Percentiles rank a stretch among this genome's conserved stretches.
phyloP scores from a whole-genome alignment of 2,888 invertebrate species.

The Atrina japonica region DNA sequence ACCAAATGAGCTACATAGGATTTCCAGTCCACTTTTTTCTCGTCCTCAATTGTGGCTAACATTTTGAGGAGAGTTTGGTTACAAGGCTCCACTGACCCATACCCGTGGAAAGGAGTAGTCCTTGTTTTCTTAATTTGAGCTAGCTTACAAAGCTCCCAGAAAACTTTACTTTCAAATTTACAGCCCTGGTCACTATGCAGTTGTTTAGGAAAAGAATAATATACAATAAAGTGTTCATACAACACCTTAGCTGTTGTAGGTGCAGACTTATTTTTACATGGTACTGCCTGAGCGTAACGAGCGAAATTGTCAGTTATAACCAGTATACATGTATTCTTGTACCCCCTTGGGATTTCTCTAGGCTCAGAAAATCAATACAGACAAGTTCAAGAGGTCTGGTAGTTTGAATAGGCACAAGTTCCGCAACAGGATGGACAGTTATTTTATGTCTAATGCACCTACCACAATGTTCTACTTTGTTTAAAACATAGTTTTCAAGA shows the following conservation, averaged over 20 bases:
- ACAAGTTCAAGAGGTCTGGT: slow-evolving; percentile 36
- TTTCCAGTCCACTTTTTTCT: background rate
- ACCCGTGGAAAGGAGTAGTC: background rate
- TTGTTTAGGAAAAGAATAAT: background rate
- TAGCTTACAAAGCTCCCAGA: background rate
- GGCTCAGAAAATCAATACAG: slow-evolving; percentile 40
- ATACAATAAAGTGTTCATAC: background rate
- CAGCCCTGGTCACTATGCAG: slow-evolving; percentile 34
- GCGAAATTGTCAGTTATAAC: too few relatives aligned
- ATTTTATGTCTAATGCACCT: background rate
- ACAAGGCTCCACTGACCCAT: background rate
- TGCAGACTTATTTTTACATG: slow-evolving; percentile 32
- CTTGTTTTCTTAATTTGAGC: background rate
- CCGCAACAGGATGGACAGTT: slow-evolving; percentile 3
- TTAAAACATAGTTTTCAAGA: background rate
- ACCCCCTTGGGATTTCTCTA: background rate
- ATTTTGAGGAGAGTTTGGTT: background rate
- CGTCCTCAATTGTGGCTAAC: background rate
- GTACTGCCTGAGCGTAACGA: background rate
- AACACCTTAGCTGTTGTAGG: background rate
- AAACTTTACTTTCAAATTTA: slow-evolving; percentile 10
- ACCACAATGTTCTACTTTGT: background rate
- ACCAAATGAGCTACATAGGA: too few relatives aligned
- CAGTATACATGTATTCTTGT: background rate
- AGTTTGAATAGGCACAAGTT: slow-evolving; percentile 27